phyloP scores from a whole-genome alignment of 2,888 invertebrate genomes.

The Stegophylla sp. region DNA sequence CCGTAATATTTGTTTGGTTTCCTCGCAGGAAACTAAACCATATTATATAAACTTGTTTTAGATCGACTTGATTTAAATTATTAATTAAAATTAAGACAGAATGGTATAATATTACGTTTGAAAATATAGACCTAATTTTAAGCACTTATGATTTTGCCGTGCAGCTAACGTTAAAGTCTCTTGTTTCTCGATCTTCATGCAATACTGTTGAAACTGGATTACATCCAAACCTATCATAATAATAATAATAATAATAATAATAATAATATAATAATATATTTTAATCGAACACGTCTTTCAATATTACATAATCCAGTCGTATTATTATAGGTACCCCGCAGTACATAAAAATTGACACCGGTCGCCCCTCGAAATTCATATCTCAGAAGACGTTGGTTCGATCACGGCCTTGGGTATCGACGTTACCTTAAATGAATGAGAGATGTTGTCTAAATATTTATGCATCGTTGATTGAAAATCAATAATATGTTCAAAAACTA shows the following conservation, averaged over 20 bases:
- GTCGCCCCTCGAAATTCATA: slow-evolving; percentile 37
- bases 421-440: slow-evolving; percentile 33
- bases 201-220: slow-evolving; percentile 8
- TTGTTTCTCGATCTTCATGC: background rate
- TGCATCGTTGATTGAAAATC: background rate
- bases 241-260: too few species aligned
- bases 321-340: background rate
- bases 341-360: slow-evolving; percentile 26
- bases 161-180: slow-evolving; percentile 1
- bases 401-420: slow-evolving; percentile 33
- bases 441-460: slow-evolving; percentile 35
- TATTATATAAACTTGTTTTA: background rate
- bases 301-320: background rate
- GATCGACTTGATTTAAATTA: background rate
- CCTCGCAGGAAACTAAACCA: background rate
- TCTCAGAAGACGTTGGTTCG: slow-evolving; percentile 2
- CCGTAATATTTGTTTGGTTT: background rate
- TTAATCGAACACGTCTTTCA: background rate
- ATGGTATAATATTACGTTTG: background rate
- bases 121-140: background rate
- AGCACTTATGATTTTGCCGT: background rate
- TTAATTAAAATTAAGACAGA: too few species aligned
- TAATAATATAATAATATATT: background rate
- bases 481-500: slow-evolving; percentile 1
- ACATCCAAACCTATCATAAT: background rate